Evolutionary conservation across 2,797 vertebrate genomes (phyloP).

Genomic region (Epinephelus coioides): DNA sequence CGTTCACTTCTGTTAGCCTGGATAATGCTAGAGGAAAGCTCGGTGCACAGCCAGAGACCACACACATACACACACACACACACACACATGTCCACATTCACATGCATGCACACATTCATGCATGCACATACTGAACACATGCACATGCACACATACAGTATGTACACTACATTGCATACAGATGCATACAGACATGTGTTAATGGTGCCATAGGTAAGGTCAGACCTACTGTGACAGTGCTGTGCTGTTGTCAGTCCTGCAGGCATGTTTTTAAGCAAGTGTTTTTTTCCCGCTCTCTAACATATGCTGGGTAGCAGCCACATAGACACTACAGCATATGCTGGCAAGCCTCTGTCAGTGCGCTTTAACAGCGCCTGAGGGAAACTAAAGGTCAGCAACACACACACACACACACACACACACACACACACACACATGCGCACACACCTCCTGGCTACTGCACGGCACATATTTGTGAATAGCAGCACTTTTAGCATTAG

Average conservation of each 20-base stretch:
- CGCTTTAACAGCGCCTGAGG: constrained; percentile 81
- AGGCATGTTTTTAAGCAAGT: constrained; percentile 82
- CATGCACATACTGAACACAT: constrained; percentile 16
- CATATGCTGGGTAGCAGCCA: constrained; percentile 87
- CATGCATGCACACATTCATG: constrained; percentile 9
- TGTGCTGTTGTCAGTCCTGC: constrained; percentile 72
- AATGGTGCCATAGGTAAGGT: constrained; percentile 82
- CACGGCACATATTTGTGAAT: constrained; percentile 78
- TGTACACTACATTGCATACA: neutral
- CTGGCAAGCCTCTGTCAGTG: constrained; percentile 80
- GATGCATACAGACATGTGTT: constrained; percentile 34
- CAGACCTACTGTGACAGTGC: constrained; percentile 76
- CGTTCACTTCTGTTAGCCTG: constrained; percentile 58
- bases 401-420: constrained; percentile 61
- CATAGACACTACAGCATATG: constrained; percentile 84
- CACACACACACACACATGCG: constrained; percentile 58
- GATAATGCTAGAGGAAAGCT: constrained; percentile 62
- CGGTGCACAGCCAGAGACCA: constrained; percentile 31
- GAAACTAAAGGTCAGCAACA: constrained; percentile 84
- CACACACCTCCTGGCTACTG: constrained; percentile 69
- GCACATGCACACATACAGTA: neutral
- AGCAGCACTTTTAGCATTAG: constrained; percentile 82
- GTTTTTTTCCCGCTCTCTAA: constrained; percentile 73
- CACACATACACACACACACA: constrained; percentile 4
- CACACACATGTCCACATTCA: neutral